Evolutionary conservation across 2,797 vertebrate genomes (phyloP), one percentile per base, ranked within the genome.

Genomic region (Sebastes melanostomus): DNA sequence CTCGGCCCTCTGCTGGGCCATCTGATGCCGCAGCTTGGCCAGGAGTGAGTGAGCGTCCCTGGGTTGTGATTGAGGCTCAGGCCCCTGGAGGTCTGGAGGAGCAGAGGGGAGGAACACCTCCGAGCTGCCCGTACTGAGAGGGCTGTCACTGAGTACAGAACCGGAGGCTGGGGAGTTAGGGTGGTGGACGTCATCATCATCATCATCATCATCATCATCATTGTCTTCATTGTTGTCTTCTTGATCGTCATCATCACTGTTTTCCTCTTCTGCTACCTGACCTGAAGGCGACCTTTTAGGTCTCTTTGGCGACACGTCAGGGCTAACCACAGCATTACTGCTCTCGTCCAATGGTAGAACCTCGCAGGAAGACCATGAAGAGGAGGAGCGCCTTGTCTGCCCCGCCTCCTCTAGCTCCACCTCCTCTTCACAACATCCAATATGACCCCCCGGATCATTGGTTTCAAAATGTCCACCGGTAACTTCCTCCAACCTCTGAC

Each of bases 91-190:
- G 27, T 95, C 92, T 12, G 86, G 81, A 58, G 94, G 86, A 18
- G 79, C 91, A 0, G 94, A 92, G 9, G 95, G 95, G 55, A 96
- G 94, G 79, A 96, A 96, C 4, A 96, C 96, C 58, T 96, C 96
- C 0, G 96, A 96, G 86, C 96, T 96, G 29, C 96, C 96, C 0
- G 95, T 96, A 72, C 96, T 96, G 34, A 96, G 83, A 34, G 87
- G 90, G 2, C 91, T 91, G 79, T 87, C 82, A 1, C 93, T 95
- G 50, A 85, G 88, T 6, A 63, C 81, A 0, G 93, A 95, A 30
- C 91, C 82, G 0, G 95, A 95, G 22, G 92, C 91, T 3, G 84
- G 92, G 7, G 95, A 95, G 83, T 91, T 94, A 0, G 74, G 87
- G 38, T 89, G 91, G 29, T 77, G 72, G 60, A 55, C 20, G 1